A percentile compares a stretch with the other conserved stretches of the same genome.
Conservation (phyloP, 2,797 vertebrate genomes). For the Antennarius maculatus region DNA sequence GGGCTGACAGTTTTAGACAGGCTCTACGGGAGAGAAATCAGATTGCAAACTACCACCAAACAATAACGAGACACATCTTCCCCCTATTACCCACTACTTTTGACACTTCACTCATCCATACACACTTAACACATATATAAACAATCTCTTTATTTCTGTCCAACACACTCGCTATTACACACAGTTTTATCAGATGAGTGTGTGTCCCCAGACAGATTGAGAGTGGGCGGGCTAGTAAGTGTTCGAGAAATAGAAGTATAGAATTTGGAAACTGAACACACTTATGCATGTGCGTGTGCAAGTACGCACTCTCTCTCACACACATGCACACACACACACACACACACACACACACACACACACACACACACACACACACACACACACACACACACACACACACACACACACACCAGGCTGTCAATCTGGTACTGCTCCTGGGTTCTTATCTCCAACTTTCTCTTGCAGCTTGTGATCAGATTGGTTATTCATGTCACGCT, state of each 20-base stretch:
- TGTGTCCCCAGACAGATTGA: constrained; percentile 40
- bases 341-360: constrained; percentile 14
- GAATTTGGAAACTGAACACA: constrained; percentile 34
- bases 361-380: constrained; percentile 5
- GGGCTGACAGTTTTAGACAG: constrained; percentile 68
- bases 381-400: constrained; percentile 13
- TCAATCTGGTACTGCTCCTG: constrained; percentile 45
- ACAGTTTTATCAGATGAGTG: constrained; percentile 42
- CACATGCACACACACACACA: background rate
- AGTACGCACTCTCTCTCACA: no score
- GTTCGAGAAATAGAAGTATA: constrained; percentile 36
- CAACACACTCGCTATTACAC: constrained; percentile 22
- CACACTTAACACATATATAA: constrained; percentile 23
- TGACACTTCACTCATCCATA: constrained; percentile 55
- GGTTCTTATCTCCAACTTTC: constrained; percentile 68
- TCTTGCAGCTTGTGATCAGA: constrained; percentile 68
- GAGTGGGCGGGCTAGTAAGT: constrained; percentile 39
- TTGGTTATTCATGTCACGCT: constrained; percentile 80
- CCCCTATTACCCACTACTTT: constrained; percentile 58
- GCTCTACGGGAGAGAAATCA: constrained; percentile 69
- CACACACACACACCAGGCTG: constrained; percentile 27
- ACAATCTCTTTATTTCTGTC: constrained; percentile 33
- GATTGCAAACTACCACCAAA: constrained; percentile 61
- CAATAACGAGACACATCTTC: constrained; percentile 74
- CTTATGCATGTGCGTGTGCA: no score